Percentiles rank a stretch among this genome's conserved stretches.
Conservation (phyloP, 2,797 vertebrate species). For the Sylvilagus floridanus region DNA sequence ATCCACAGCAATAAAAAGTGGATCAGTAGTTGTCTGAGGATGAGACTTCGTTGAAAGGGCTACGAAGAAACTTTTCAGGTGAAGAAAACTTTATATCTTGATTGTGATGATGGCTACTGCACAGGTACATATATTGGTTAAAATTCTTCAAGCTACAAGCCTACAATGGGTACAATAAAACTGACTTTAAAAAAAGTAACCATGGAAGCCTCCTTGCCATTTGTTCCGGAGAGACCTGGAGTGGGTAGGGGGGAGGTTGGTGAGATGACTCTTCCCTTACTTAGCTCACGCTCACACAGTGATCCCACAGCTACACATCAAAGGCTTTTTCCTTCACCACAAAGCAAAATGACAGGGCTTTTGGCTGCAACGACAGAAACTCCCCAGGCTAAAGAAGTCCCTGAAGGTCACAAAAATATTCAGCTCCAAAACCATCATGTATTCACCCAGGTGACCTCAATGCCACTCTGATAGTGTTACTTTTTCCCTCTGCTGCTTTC, state of each 20-base stretch:
- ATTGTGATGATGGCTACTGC: not conserved
- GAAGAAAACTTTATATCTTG: not conserved
- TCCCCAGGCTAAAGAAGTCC: conserved; percentile 43
- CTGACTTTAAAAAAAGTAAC: not conserved
- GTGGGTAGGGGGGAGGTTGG: not conserved
- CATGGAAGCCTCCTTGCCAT: not conserved
- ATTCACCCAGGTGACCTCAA: conserved; percentile 80
- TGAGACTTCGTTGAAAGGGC: not conserved
- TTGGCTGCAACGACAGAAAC: conserved; percentile 42
- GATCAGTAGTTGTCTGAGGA: not conserved
- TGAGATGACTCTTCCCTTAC: conserved; percentile 54
- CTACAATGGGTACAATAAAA: not conserved
- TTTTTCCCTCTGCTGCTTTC: conserved; percentile 79
- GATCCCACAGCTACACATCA: conserved; percentile 63
- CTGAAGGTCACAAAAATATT: conserved; percentile 28
- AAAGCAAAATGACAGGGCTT: conserved; percentile 69
- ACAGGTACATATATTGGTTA: not conserved
- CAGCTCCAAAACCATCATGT: conserved; percentile 49
- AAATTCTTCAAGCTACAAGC: conserved; percentile 14
- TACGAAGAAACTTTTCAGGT: not conserved
- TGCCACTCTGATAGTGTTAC: conserved; percentile 70
- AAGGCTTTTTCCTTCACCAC: conserved; percentile 62
- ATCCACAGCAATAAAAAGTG: not conserved
- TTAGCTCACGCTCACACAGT: conserved; percentile 20
- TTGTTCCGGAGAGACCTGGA: not conserved